Base-by-base conservation (phyloP, 2,113 vertebrate genomes). In the Labeo catla region DNA sequence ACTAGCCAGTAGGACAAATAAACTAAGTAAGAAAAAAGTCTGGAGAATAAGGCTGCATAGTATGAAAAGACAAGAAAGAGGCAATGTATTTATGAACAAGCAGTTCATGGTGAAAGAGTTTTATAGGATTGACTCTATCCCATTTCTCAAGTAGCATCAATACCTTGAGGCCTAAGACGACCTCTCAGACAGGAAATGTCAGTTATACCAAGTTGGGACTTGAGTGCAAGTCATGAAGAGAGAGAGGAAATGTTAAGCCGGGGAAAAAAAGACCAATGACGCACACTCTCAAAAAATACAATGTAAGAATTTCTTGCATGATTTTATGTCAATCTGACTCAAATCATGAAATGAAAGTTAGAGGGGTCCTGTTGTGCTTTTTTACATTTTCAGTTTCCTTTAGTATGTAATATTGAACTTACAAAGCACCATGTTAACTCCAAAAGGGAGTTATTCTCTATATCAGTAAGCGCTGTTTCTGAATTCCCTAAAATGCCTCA, bases 121-220 rank as follows among this genome's bases (percentile, higher is more conserved):
- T 76, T 49, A 49, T 28, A 28, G 73, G 63, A 39, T 81, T 84
- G 76, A 61, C 70, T 43, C 10, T 11, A 81, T 39, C 49, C 49
- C 68, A n/a, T 10, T 36, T 73, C 72, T 61, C 73, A 47, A 43
- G n/a, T 8, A 49, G 79, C 79, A 83, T 68, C 68, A 50, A 2
- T 61, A 68, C 23, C 50, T 12, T 49, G 21, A 63, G 63, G 78
- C 59, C 73, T 68, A n/a, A 74, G 68, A 59, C 36, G 43, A 57
- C 21, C 72, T 76, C 28, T 8, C 12, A 86, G 39, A 86, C 87
- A 86, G 73, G 87, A 88, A 82, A 57, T 21, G 28, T 72, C 84
- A 36, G 39, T 61, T 63, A 65, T 28, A 57, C 52, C 28, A 36
- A 16, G 43, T 43, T 28, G 6, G 11, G 72, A 49, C 15, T 43